Base-by-base conservation (phyloP, 1,140 invertebrate species). In the Aporrectodea caliginosa region DNA sequence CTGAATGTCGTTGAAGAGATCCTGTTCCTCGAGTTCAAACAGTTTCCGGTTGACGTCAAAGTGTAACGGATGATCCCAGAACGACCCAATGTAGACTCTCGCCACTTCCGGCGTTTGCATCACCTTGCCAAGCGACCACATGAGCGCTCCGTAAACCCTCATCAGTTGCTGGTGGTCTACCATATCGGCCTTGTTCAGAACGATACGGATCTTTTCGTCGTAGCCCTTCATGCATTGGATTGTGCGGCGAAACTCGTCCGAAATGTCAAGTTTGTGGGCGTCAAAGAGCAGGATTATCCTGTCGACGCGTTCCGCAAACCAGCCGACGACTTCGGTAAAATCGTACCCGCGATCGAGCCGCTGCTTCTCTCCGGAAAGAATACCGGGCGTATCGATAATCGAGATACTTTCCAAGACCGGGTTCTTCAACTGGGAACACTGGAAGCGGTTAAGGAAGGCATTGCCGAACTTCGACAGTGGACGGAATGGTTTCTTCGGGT, bases 181-280 rank as follows among this genome's bases (percentile, higher is more conserved):
- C 95, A 98, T 98, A 85, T 99, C 97, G 30, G 97, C 95, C 90
- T 99, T 99, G 88, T 99, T 99, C 0, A 99, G 89, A 72, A 99
- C 96, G 85, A 99, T 99, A 80, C 97, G 91, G 82, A 99, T 99
- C 91, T 99, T 99, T 86, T 99, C 97, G 88, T 99, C 97, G 87
- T 99, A 97, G 0, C 95, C 87, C 82, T 87, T 88, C 14, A 99
- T 88, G 0, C 95, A 95, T 90, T 98, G 95, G 82, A 98, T 98
- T n/a, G 85, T 95, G 82, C 95, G 89, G 77, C 94, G 90, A 87
- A 98, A 98, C 88, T 99, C 98, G 88, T 99, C 98, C 1, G 96
- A 98, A 85, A 99, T 99, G 86, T 99, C 98, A 27, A 99, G 90
- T 88, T 99, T 99, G 89, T 99, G 97, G 32, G 97, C 97, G 90